Percentiles rank a stretch among this genome's conserved stretches.
Conservation (phyloP, 2,797 vertebrate species). For the Squalus acanthias region DNA sequence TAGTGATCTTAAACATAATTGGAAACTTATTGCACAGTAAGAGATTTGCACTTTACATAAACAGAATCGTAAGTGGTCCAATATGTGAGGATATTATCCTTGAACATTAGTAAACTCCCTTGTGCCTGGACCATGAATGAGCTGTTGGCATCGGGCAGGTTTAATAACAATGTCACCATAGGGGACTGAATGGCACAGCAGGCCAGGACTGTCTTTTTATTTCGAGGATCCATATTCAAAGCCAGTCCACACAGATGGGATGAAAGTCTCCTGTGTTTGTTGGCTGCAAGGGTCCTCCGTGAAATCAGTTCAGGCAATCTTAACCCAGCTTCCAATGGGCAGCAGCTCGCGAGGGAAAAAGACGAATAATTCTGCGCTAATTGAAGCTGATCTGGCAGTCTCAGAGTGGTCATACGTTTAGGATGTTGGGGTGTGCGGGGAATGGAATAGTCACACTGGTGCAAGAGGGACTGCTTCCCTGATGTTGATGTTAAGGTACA, state of each 20-base stretch:
- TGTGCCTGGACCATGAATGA: neutral
- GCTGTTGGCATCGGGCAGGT: neutral
- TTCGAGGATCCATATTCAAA: neutral
- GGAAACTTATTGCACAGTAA: constrained; percentile 26
- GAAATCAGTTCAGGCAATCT: neutral
- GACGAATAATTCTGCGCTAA: neutral
- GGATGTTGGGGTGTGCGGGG: neutral
- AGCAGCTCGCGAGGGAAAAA: neutral
- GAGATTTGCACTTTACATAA: constrained; percentile 22
- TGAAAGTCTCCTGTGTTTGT: neutral
- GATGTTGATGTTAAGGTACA: neutral
- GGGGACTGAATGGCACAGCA: too few relatives aligned
- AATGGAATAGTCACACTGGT: neutral
- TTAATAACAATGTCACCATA: neutral
- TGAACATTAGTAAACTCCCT: neutral
- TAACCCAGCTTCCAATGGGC: neutral
- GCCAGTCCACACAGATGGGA: neutral
- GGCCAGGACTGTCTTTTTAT: neutral
- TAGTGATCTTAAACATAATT: constrained; percentile 36
- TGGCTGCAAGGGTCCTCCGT: neutral
- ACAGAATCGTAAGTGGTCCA: constrained; percentile 26
- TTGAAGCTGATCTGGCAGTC: neutral
- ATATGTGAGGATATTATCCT: neutral
- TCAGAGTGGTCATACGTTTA: neutral
- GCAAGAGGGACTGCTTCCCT: neutral